Evolutionary conservation across 53 echinoderm and acorn worm genomes (phyloP).

Genomic region (Apostichopus leukothele): DNA sequence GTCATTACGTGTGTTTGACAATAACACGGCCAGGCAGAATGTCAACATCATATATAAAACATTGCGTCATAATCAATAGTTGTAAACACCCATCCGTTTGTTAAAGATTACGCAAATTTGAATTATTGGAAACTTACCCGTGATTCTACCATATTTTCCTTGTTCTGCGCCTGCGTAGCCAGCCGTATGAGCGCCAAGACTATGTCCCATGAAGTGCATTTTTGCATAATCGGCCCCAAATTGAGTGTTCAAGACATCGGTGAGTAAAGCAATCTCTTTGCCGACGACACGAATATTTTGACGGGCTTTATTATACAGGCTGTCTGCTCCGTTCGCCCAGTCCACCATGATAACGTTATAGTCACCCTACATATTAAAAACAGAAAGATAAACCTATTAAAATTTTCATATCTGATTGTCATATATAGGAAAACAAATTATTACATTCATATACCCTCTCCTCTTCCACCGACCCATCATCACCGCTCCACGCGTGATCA

Average conservation of each 20-base stretch:
- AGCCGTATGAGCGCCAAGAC: constrained; percentile 84
- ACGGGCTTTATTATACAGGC: constrained; percentile 62
- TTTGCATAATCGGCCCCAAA: constrained; percentile 46
- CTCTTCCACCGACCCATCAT: no score
- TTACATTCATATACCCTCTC: no score
- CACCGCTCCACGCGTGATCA: no score
- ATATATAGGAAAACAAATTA: no score
- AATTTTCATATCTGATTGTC: no score
- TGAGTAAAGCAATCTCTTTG: constrained; percentile 58
- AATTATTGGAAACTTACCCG: constrained; percentile 54
- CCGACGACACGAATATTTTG: constrained; percentile 87
- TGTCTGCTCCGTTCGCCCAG: constrained; percentile 76
- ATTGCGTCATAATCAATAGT: no score
- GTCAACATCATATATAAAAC: no score
- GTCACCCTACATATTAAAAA: constrained; percentile 54
- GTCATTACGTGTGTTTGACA: no score
- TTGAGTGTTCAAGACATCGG: constrained; percentile 44
- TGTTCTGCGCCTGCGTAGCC: constrained; percentile 80
- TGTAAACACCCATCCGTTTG: no score
- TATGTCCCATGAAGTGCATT: constrained; percentile 77
- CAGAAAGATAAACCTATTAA: no score
- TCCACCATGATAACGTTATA: constrained; percentile 78
- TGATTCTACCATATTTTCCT: constrained; percentile 71
- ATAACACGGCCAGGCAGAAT: no score
- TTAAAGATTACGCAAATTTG: neutral